phyloP scores from a whole-genome alignment of 2,113 vertebrate species.

The Mixornis gularis region DNA sequence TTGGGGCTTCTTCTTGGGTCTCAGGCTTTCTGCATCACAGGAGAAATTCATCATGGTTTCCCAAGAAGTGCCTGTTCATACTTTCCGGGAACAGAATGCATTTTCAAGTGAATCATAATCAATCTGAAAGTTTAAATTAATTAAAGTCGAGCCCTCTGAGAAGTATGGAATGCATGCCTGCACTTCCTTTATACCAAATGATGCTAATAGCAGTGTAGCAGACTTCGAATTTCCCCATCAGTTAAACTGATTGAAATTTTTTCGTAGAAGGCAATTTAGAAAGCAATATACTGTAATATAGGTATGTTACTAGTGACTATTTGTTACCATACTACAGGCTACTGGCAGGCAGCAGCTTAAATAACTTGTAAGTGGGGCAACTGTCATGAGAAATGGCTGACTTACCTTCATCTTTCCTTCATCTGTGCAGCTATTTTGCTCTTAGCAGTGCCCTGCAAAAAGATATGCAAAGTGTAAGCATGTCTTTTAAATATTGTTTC shows the following conservation, averaged over 20 bases:
- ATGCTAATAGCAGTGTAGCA: not conserved
- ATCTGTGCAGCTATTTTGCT: not conserved
- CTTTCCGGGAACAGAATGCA: not conserved
- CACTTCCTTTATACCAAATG: not conserved
- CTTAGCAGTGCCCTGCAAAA: not conserved
- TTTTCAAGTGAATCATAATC: not conserved
- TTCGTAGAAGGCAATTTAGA: not conserved
- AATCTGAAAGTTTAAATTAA: not conserved
- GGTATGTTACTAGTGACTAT: not conserved
- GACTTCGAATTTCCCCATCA: not conserved
- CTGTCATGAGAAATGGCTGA: not conserved
- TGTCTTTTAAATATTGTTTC: not conserved
- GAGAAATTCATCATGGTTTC: not conserved
- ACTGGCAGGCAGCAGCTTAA: not conserved
- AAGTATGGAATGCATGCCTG: not conserved
- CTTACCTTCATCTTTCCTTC: not conserved
- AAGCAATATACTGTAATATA: not conserved
- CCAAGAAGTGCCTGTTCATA: not conserved
- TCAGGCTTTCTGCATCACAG: not conserved
- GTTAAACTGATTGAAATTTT: not conserved
- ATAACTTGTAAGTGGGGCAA: not conserved
- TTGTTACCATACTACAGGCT: not conserved
- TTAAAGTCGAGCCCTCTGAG: not conserved
- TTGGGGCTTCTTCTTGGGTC: not conserved
- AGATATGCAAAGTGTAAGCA: not conserved